These are phyloP conservation scores for Chaetodon trifasciatus DNA, from an alignment of 2,797 vertebrate species.

Conservation along the genomic window DNA sequence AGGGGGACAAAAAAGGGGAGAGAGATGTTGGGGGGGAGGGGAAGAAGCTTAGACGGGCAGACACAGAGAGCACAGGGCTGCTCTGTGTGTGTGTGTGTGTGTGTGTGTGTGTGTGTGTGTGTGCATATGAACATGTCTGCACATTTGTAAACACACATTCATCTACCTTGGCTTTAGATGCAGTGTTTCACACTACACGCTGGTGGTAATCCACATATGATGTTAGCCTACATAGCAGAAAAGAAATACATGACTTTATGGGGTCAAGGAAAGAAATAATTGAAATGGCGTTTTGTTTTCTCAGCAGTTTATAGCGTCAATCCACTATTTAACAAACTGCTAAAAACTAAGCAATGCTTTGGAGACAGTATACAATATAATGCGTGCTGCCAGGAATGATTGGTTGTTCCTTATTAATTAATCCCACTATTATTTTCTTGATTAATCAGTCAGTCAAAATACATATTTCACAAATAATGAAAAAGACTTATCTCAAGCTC, in stretches of 20 bases:
- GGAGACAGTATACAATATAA: neutral
- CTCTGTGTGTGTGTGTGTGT: conserved; percentile 47
- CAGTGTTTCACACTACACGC: conserved; percentile 27
- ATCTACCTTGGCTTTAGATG: conserved; percentile 48
- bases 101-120: conserved; percentile 41
- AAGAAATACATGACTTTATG: conserved; percentile 45
- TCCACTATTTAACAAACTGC: neutral
- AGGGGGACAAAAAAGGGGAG: conserved; percentile 86
- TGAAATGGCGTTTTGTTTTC: conserved; percentile 27
- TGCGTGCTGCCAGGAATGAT: neutral
- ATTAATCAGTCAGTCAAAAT: conserved; percentile 7
- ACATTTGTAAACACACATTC: conserved; percentile 65
- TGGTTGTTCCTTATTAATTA: conserved; percentile 9
- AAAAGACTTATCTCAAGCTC: conserved; percentile 1
- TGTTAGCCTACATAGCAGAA: conserved; percentile 41
- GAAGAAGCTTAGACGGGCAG: conserved; percentile 80
- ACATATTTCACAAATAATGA: conserved; percentile 18
- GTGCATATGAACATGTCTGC: conserved; percentile 52
- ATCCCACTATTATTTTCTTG: conserved; percentile 10
- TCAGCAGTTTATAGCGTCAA: conserved; percentile 12
- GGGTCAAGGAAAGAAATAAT: conserved; percentile 29
- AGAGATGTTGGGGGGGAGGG: conserved; percentile 83
- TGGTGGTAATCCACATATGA: conserved; percentile 31
- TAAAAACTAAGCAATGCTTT: neutral
- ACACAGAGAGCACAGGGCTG: conserved; percentile 73